These are phyloP conservation scores for Uromys caudimaculatus DNA, from an alignment of 2,797 vertebrate genomes.

Conservation along the genomic window DNA sequence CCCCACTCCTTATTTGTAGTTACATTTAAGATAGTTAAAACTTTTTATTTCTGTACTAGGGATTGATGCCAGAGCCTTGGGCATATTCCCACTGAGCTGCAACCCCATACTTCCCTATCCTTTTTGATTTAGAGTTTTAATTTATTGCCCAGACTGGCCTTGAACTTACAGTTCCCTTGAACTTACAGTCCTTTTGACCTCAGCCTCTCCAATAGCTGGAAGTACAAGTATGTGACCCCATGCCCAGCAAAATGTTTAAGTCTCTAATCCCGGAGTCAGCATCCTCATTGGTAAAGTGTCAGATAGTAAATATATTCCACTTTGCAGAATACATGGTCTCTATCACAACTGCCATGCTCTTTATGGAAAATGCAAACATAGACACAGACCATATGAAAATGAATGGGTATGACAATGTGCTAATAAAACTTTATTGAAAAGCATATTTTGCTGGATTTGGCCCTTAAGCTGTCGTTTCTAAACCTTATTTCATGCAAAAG, in stretches of 20 bases:
- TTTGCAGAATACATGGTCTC: neutral
- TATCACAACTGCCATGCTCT: neutral
- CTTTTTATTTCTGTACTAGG: neutral
- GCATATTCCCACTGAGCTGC: neutral
- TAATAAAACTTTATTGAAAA: constrained; percentile 70
- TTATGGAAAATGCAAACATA: neutral
- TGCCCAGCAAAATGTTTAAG: neutral
- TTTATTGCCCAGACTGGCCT: neutral
- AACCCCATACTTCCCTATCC: neutral
- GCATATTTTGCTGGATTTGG: constrained; percentile 27
- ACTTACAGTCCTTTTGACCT: neutral
- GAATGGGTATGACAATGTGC: neutral
- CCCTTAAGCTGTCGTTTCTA: neutral
- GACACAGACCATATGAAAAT: neutral
- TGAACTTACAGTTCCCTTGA: neutral
- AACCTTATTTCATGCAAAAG: constrained; percentile 39
- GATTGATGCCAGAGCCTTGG: neutral
- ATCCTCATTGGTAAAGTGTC: neutral
- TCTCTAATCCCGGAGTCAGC: neutral
- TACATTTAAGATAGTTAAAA: constrained; percentile 9
- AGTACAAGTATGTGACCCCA: neutral
- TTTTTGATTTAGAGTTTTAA: neutral
- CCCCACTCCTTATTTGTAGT: neutral
- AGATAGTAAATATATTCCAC: neutral
- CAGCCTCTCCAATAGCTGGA: neutral